Evolutionary conservation across 2,888 invertebrate genomes (phyloP).

Genomic region (Tenthredo mesomela): DNA sequence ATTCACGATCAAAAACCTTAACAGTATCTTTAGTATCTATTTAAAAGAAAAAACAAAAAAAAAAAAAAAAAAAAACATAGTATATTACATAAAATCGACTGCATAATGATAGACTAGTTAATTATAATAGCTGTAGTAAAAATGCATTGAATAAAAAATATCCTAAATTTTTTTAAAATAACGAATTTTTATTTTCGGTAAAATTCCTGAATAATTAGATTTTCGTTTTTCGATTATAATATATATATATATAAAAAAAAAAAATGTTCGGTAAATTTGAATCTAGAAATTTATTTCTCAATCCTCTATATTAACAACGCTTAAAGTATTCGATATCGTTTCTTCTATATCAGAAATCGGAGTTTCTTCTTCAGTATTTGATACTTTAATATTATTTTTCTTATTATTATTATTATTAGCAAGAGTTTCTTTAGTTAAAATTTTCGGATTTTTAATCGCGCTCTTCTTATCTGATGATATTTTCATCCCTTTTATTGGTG

Average conservation of each 20-base stretch:
- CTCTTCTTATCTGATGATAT: conserved; percentile 8
- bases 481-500: background rate
- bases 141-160: conserved; percentile 56
- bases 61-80: background rate
- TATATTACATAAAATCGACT: background rate
- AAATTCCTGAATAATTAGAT: background rate
- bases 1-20: conserved; percentile 27
- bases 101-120: conserved; percentile 4
- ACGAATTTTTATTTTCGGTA: background rate
- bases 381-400: background rate
- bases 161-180: conserved; percentile 50
- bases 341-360: background rate
- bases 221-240: background rate
- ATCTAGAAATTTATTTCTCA: background rate
- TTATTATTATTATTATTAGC: conserved; percentile 11
- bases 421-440: conserved; percentile 32
- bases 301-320: background rate
- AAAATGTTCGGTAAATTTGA: background rate
- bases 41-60: background rate
- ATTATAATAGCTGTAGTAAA: conserved; percentile 20
- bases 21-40: conserved; percentile 29
- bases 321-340: background rate
- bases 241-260: no score
- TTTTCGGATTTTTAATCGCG: conserved; percentile 4
- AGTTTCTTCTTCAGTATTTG: conserved; percentile 1